Evolutionary conservation across 1,140 invertebrate genomes (phyloP).

Genomic region (Brachionus sp.): DNA sequence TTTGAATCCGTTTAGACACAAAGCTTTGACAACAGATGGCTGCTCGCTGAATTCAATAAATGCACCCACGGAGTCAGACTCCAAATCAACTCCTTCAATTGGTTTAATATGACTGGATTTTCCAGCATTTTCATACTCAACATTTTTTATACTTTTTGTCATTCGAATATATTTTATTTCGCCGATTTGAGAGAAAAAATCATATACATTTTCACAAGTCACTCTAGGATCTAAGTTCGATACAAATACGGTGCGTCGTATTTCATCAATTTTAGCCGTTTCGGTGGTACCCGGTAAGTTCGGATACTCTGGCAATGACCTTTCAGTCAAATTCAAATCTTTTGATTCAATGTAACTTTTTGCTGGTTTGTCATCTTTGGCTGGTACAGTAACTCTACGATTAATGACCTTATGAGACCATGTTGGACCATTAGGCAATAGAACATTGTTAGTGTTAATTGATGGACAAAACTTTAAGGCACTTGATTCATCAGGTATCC

Average conservation of each 20-base stretch:
- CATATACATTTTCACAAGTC: conserved; percentile 11
- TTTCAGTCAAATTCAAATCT: conserved; percentile 21
- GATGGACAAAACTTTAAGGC: conserved; percentile 40
- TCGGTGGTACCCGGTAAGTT: neutral
- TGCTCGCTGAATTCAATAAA: conserved; percentile 46
- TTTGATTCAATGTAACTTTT: conserved; percentile 32
- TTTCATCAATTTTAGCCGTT: conserved; percentile 16
- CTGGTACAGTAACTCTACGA: neutral
- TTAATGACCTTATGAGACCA: conserved; percentile 41
- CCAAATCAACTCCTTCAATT: neutral
- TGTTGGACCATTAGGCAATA: conserved; percentile 24
- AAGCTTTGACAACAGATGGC: conserved; percentile 22
- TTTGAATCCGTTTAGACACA: conserved; percentile 44
- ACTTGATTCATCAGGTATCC: conserved; percentile 44
- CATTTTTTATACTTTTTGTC: conserved; percentile 3
- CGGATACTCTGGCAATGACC: conserved; percentile 37
- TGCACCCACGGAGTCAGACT: neutral
- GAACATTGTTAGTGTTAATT: neutral
- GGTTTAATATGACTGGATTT: neutral
- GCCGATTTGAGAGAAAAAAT: conserved; percentile 45
- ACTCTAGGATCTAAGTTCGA: conserved; percentile 32
- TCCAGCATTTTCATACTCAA: conserved; percentile 34
- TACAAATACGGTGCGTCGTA: conserved; percentile 44
- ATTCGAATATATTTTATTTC: conserved; percentile 45
- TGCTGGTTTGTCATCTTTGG: neutral